These are phyloP conservation scores for Leptosomus discolor DNA, from an alignment of 2,113 vertebrate genomes.

Conservation along the genomic window DNA sequence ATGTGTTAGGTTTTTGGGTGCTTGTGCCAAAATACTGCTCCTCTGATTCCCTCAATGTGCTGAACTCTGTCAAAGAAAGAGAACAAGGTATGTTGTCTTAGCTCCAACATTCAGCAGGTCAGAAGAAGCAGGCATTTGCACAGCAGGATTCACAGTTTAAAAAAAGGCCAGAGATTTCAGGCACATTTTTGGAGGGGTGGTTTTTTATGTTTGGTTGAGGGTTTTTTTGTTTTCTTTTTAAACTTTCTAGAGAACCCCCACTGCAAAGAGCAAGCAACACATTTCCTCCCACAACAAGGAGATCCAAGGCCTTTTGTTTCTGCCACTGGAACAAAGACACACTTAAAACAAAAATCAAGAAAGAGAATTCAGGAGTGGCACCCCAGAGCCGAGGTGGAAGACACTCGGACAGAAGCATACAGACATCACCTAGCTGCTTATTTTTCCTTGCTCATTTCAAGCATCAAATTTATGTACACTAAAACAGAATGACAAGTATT, in stretches of 20 bases:
- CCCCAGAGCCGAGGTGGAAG: neutral
- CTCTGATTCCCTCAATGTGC: neutral
- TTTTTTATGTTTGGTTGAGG: neutral
- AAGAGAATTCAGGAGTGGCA: neutral
- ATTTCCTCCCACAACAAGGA: neutral
- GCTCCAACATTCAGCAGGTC: neutral
- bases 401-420: rapidly evolving
- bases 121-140: neutral
- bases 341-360: neutral
- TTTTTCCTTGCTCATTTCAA: neutral
- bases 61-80: neutral
- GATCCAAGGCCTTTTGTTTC: neutral
- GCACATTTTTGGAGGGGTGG: neutral
- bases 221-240: neutral
- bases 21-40: neutral
- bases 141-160: neutral
- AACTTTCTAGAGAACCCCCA: neutral
- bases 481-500: neutral
- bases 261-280: neutral
- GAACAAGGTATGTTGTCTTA: neutral
- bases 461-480: neutral
- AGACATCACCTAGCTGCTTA: neutral
- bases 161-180: neutral
- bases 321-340: neutral
- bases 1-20: neutral